Base-by-base conservation (phyloP, 2,113 vertebrate genomes). In the Oxyruncus cristatus region DNA sequence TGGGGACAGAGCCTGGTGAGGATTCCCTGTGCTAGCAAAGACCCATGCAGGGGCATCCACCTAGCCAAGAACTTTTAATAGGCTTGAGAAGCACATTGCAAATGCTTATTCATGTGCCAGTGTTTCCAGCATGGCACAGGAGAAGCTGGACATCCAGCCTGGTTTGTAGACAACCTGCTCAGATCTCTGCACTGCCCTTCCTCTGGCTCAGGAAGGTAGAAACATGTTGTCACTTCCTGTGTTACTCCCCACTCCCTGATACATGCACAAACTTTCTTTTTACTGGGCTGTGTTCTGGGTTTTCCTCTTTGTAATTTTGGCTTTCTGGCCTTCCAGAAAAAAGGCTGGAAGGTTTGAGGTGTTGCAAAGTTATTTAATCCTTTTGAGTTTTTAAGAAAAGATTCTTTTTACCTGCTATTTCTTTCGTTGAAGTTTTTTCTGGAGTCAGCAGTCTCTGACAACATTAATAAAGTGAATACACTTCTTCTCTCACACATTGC, bases 41-140 rank as follows among this genome's bases (percentile, higher is more conserved):
- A 63, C 35, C 18, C 14, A 12, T 1, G 2, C 16, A 47, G 49
- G 33, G 8, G 82, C 22, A 59, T 26, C 9, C 14, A 67, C 22
- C 8, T 14, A 59, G 28, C 28, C 11, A 16, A 79, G 39, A 18
- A 18, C 39, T 68, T 87, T 15, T n/a, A 52, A 55, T 8, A 1
- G 3, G 11, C 32, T 41, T 52, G 61, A 72, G 78, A 47, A 72
- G 7, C 1, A 0, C 37, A 4, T 10, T 61, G 79, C 33, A 66
- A 47, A 83, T 70, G 22, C 30, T 76, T 32, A 7, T 14, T 42
- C 75, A 2, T 4, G 0, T 75, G 27, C 22, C 33, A 18, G 2
- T 6, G 30, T 24, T 89, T 39, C 35, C 41, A 46, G 16, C 0
- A 0, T 32, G 27, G 8, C 0, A 0, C 0, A 1, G 10, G 66